Evolutionary conservation across 2,113 vertebrate genomes (phyloP), one percentile per base, ranked within the genome.

Genomic region (Forbesichthys agassizii): DNA sequence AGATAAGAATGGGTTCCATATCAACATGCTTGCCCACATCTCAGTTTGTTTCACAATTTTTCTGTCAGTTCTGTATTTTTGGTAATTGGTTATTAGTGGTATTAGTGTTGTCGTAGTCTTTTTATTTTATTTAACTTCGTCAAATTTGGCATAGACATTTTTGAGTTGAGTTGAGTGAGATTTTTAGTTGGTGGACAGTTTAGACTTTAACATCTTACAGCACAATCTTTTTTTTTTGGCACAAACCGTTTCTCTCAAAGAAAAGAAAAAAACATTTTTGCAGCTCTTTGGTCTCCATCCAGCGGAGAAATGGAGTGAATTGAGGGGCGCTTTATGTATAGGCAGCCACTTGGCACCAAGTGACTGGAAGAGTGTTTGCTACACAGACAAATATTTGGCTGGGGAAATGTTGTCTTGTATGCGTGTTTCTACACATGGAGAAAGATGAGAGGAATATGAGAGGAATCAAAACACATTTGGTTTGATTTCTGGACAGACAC

Each of bases 341-440:
- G 42, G 27, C 16, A 67, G 46, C 11, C 13, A 33, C 49, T 67
- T 67, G 65, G 65, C 54, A 8, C 6, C 11, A 16, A 48, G 3
- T 48, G 12, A 58, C 53, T 27, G 18, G 10, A 36, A 16, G 33
- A 13, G 18, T 64, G 48, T 33, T 33, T 58, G 10, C 20, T 10
- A 11, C 56, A 10, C 20, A 58, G 20, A 33, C 10, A 58, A 33
- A 10, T 58, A 58, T 58, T 58, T 58, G 27, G 27, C 56, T 33
- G 16, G 54, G n/a, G 16, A 55, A 16, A n/a, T 7, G n/a, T 3
- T 18, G 16, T 55, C 54, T 55, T n/a, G 18, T 18, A 18, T 5
- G n/a, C 27, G n/a, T 55, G n/a, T 12, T 57, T 42, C 65, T 57
- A 33, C 52, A 55, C 18, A 14, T 13, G 48, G 62, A 64, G 20